A percentile compares a stretch with the other conserved stretches of the same genome.
Conservation (phyloP, 2,888 invertebrate genomes). For the Heliconius cydno region DNA sequence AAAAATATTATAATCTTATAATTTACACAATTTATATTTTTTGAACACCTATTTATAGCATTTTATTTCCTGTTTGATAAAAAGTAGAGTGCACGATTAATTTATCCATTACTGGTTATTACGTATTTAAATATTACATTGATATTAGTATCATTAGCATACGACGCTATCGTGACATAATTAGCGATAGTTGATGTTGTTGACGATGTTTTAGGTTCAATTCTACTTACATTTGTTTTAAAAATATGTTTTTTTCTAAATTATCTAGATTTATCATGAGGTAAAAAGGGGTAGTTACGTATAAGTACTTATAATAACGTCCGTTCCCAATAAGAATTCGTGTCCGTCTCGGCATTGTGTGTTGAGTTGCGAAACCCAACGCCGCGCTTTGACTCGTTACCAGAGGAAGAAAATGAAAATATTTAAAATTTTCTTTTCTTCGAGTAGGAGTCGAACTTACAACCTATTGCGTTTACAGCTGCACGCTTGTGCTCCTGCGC, state of each 20-base stretch:
- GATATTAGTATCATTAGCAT: not conserved
- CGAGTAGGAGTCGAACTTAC: no score
- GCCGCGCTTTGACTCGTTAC: no score
- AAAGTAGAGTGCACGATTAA: not conserved
- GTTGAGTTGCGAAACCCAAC: no score
- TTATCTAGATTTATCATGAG: no score
- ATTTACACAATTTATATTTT: not conserved
- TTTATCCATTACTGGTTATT: not conserved
- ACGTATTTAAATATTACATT: conserved; percentile 1
- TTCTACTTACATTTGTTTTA: not conserved
- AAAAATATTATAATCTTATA: not conserved
- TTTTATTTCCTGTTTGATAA: conserved; percentile 7
- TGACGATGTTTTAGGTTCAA: not conserved
- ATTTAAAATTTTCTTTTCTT: no score
- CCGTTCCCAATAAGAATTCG: no score
- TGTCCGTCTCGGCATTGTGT: no score
- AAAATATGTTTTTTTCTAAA: not conserved
- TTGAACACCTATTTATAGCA: not conserved
- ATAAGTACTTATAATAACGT: no score
- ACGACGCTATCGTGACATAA: not conserved
- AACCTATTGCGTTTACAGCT: no score
- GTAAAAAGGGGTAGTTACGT: no score
- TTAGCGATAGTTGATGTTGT: not conserved
- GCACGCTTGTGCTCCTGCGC: no score
- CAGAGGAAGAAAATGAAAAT: no score